Conservation (phyloP, 2,888 invertebrate species). For the Miltochrista miniata region DNA sequence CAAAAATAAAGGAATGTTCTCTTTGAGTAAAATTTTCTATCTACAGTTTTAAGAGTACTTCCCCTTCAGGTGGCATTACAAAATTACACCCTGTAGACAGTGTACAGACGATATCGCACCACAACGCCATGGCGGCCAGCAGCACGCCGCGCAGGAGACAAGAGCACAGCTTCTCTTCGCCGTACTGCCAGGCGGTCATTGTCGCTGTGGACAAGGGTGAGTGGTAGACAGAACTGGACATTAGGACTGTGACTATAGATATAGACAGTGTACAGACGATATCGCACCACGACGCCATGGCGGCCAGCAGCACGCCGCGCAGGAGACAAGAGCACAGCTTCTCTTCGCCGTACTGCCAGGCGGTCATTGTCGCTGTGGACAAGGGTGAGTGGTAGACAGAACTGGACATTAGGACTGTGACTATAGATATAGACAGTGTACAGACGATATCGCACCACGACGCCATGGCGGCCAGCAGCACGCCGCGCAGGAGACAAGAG, state of each 20-base stretch:
- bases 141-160: slow-evolving; percentile 58
- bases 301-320: slow-evolving; percentile 63
- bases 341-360: slow-evolving; percentile 44
- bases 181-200: slow-evolving; percentile 50
- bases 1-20: too few relatives aligned
- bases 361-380: slow-evolving; percentile 50
- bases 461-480: slow-evolving; percentile 53
- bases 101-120: slow-evolving; percentile 48
- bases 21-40: too few relatives aligned
- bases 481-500: slow-evolving; percentile 48
- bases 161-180: slow-evolving; percentile 21
- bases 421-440: too few relatives aligned
- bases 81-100: too few relatives aligned
- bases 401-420: too few relatives aligned
- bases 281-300: slow-evolving; percentile 44
- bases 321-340: slow-evolving; percentile 23
- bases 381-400: slow-evolving; percentile 48
- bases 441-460: slow-evolving; percentile 52
- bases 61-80: too few relatives aligned
- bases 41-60: too few relatives aligned
- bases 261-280: slow-evolving; percentile 57
- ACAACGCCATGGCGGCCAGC: slow-evolving; percentile 50
- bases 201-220: slow-evolving; percentile 54
- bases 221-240: too few relatives aligned
- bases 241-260: too few relatives aligned